Percentiles rank a stretch among this genome's conserved stretches.
phyloP scores from a whole-genome alignment of 2,888 invertebrate genomes.

The Calliphora vomitoria region DNA sequence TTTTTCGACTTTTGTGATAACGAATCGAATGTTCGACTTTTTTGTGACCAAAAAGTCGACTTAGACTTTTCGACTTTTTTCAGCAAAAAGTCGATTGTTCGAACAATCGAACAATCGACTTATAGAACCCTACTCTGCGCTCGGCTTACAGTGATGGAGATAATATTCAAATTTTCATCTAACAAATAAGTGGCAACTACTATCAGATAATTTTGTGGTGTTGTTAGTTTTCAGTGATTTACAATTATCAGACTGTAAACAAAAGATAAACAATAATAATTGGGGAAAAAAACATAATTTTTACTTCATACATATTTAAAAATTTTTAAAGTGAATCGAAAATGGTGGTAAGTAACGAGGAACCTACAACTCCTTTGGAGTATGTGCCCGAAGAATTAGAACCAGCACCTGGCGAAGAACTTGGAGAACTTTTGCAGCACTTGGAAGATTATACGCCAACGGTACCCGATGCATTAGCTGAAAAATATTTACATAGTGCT shows the following conservation, averaged over 20 bases:
- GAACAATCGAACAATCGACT: too few relatives aligned
- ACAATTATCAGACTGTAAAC: neutral
- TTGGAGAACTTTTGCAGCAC: constrained; percentile 95
- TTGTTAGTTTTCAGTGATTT: too few relatives aligned
- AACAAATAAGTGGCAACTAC: too few relatives aligned
- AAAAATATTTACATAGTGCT: constrained; percentile 70
- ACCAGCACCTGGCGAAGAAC: constrained; percentile 87
- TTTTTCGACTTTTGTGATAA: too few relatives aligned
- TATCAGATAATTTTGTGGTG: too few relatives aligned
- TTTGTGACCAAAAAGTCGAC: too few relatives aligned
- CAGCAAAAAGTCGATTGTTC: too few relatives aligned
- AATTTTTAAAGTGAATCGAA: neutral
- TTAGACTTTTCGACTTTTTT: too few relatives aligned
- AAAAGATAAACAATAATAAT: neutral
- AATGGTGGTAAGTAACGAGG: constrained; percentile 74
- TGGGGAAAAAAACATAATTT: neutral
- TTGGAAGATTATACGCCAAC: constrained; percentile 97
- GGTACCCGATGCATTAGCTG: constrained; percentile 87
- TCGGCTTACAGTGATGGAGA: too few relatives aligned
- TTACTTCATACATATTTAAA: neutral
- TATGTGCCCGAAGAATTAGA: constrained; percentile 56
- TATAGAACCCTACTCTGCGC: too few relatives aligned
- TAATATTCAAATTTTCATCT: too few relatives aligned
- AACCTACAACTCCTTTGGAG: constrained; percentile 38
- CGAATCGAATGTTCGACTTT: too few relatives aligned